Evolutionary conservation across 2,797 vertebrate genomes (phyloP).

Genomic region (Rallus crepitans): DNA sequence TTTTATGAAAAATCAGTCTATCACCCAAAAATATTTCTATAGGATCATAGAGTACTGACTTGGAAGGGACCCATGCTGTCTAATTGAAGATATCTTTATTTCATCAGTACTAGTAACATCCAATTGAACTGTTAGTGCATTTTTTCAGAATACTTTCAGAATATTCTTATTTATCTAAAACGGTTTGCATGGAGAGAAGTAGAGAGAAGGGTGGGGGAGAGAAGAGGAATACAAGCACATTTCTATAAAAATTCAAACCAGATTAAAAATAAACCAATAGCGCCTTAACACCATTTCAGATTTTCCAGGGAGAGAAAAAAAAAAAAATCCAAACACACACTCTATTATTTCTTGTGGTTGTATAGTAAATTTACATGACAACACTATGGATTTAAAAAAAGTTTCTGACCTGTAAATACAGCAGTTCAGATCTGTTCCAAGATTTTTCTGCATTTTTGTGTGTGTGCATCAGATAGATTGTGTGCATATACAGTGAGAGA

Average conservation of each 20-base stretch:
- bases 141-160: background rate
- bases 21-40: background rate
- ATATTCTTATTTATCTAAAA: background rate
- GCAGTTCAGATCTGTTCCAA: background rate
- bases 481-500: background rate
- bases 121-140: background rate
- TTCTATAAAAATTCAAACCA: background rate
- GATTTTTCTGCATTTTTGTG: background rate
- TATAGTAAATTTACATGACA: background rate
- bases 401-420: background rate
- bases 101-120: background rate
- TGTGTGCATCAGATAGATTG: background rate
- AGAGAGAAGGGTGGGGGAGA: background rate
- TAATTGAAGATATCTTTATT: background rate
- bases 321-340: background rate
- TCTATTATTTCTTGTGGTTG: background rate
- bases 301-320: background rate
- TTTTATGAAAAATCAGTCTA: background rate
- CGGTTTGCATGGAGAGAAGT: background rate
- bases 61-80: no score
- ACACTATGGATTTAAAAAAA: background rate
- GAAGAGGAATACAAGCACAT: background rate
- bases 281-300: background rate
- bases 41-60: no score
- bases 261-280: background rate